phyloP scores from a whole-genome alignment of 2,113 vertebrate genomes.

The Semnopithecus entellus region DNA sequence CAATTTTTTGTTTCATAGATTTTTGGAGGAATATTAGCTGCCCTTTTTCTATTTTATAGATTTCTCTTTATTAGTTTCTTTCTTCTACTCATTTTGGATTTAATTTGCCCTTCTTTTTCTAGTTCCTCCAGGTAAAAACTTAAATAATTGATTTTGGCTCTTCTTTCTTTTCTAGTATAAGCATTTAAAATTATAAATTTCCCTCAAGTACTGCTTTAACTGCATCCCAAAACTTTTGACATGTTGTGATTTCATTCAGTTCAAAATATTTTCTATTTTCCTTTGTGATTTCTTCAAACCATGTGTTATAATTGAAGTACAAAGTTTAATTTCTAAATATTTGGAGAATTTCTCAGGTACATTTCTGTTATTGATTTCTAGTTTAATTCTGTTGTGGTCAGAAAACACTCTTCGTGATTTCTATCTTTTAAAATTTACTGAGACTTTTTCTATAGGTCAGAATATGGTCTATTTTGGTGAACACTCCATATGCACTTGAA shows the following conservation, averaged over 20 bases:
- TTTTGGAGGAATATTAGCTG: neutral
- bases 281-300: neutral
- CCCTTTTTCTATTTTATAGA: neutral
- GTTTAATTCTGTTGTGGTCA: neutral
- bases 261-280: constrained; percentile 39
- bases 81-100: neutral
- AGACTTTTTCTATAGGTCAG: neutral
- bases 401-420: constrained; percentile 11
- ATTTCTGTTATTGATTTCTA: neutral
- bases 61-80: neutral
- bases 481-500: neutral
- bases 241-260: neutral
- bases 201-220: constrained; percentile 25
- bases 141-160: neutral
- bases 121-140: neutral
- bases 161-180: neutral
- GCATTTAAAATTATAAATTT: constrained; percentile 1
- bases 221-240: neutral
- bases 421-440: neutral
- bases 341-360: constrained; percentile 12
- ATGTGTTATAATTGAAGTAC: neutral
- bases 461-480: neutral
- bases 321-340: constrained; percentile 3
- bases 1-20: neutral
- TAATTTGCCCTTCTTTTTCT: constrained; percentile 34